Percentiles rank a stretch among this genome's conserved stretches.
phyloP scores from a whole-genome alignment of 1,140 invertebrate genomes.

The Zeugodacus cucurbitae region DNA sequence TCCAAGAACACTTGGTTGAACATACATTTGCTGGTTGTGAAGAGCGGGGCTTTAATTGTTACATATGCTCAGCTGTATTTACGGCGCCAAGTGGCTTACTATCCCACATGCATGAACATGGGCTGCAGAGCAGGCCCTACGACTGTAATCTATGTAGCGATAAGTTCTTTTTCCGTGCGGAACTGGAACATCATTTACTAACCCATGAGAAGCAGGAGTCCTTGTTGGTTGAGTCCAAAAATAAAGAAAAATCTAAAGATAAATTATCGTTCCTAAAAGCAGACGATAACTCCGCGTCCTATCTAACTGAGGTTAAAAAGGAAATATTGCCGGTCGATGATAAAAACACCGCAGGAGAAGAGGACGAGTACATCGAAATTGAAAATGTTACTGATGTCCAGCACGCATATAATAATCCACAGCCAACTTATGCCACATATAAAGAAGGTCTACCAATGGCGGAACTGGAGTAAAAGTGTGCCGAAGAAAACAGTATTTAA shows the following conservation, averaged over 20 bases:
- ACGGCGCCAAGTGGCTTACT: constrained; percentile 82
- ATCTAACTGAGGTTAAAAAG: constrained; percentile 24
- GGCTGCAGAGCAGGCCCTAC: constrained; percentile 80
- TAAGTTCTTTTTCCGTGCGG: constrained; percentile 91
- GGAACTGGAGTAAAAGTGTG: not conserved
- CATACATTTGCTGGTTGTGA: constrained; percentile 90
- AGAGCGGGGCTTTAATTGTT: constrained; percentile 82
- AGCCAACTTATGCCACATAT: not conserved
- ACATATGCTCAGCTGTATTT: constrained; percentile 89
- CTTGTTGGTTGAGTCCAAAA: not conserved
- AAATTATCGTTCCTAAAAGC: not conserved
- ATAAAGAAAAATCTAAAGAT: not conserved
- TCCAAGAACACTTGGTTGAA: constrained; percentile 92
- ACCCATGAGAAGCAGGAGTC: constrained; percentile 52
- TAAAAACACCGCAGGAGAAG: constrained; percentile 49
- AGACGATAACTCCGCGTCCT: not conserved
- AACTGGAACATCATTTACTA: constrained; percentile 84
- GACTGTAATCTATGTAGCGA: constrained; percentile 84
- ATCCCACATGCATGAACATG: constrained; percentile 86
- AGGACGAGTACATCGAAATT: constrained; percentile 66
- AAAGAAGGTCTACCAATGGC: not conserved
- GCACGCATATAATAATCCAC: not conserved
- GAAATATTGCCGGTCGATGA: constrained; percentile 39
- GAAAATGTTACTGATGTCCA: constrained; percentile 54
- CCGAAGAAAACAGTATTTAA: not conserved